A percentile compares a stretch with the other conserved stretches of the same genome.
phyloP scores from a whole-genome alignment of 2,888 invertebrate genomes.

The Polymixis flavicincta region DNA sequence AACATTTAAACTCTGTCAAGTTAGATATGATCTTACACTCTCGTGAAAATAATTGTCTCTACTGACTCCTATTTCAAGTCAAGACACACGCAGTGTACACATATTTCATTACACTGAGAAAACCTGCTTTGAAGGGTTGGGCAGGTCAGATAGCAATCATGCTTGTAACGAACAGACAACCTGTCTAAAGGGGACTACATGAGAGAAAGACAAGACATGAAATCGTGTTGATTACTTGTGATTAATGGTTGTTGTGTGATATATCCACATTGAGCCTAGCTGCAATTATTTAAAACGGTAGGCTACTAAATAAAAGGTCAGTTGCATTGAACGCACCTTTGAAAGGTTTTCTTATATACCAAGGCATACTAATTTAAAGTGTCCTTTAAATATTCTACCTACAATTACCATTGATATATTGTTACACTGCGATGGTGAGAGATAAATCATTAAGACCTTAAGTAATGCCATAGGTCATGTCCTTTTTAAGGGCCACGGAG shows the following conservation, averaged over 20 bases:
- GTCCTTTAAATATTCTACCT: too few species aligned
- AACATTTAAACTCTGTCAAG: not conserved
- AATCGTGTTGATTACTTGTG: slow-evolving; percentile 1
- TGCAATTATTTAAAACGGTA: not conserved
- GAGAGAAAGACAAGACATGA: slow-evolving; percentile 6
- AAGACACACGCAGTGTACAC: not conserved
- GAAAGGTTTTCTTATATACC: not conserved
- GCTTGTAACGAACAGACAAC: slow-evolving; percentile 4
- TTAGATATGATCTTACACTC: not conserved
- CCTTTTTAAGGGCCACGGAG: slow-evolving; percentile 26
- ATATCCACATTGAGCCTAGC: not conserved
- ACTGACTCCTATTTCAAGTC: not conserved
- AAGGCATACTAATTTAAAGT: not conserved
- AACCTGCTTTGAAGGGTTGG: slow-evolving; percentile 41
- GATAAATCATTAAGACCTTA: not conserved
- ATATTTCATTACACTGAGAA: slow-evolving; percentile 24
- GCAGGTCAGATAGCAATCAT: slow-evolving; percentile 30
- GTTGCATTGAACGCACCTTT: not conserved
- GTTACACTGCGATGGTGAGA: not conserved
- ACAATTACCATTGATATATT: slow-evolving; percentile 1
- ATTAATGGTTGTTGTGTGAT: not conserved
- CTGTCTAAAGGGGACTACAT: slow-evolving; percentile 10
- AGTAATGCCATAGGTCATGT: not conserved
- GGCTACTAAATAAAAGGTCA: not conserved
- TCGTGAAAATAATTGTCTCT: not conserved